Conservation (phyloP, 2,113 vertebrate genomes). For the Saguinus imperator region DNA sequence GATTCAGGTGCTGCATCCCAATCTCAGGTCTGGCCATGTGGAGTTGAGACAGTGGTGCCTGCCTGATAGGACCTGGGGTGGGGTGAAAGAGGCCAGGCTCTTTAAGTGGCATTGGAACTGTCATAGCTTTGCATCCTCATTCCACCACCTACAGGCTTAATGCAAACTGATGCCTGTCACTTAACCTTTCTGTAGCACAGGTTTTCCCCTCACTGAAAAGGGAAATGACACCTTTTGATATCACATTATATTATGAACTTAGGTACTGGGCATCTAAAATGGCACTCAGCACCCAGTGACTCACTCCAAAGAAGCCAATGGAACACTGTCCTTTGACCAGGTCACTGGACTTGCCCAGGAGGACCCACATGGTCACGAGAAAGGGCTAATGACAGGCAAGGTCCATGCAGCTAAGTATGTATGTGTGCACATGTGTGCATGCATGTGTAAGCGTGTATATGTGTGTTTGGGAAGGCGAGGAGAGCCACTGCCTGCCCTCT, state of each 20-base stretch:
- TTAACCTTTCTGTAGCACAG: background rate
- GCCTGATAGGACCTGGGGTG: rapidly evolving
- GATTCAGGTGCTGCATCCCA: background rate
- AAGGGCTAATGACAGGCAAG: background rate
- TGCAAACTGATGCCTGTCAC: background rate
- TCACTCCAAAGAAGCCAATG: background rate
- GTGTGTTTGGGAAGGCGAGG: too few relatives aligned
- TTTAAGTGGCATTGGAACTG: rapidly evolving
- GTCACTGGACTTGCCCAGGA: background rate
- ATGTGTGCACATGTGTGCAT: rapidly evolving
- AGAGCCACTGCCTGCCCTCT: background rate
- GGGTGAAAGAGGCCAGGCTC: background rate
- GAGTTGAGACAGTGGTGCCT: too few relatives aligned
- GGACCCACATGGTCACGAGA: background rate
- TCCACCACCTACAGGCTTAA: background rate
- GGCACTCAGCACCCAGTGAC: background rate
- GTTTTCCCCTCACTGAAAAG: background rate
- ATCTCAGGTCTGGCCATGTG: background rate
- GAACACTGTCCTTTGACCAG: background rate
- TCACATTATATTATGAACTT: background rate
- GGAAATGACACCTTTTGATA: background rate
- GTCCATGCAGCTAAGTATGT: too few relatives aligned
- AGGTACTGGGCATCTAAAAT: background rate
- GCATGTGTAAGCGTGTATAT: rapidly evolving
- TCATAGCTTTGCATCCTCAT: background rate